Evolutionary conservation across 2,888 invertebrate species (phyloP).

Genomic region (Trachelus tabidus): DNA sequence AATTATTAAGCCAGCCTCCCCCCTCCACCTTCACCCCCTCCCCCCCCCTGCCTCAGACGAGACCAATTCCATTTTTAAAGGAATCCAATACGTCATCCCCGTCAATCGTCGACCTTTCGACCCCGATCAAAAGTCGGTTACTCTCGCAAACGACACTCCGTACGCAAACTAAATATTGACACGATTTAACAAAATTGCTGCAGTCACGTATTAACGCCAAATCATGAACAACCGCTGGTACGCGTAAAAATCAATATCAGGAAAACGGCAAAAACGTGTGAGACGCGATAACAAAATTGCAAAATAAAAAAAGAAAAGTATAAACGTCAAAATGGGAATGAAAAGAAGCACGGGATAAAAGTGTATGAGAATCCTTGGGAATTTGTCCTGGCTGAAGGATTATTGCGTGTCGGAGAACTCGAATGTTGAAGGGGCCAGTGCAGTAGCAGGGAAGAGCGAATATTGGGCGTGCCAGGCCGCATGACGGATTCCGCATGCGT

Average conservation of each 20-base stretch:
- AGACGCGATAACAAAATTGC: too few relatives aligned
- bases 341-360: neutral
- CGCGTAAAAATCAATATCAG: too few relatives aligned
- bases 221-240: neutral
- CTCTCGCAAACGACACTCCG: neutral
- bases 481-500: slow-evolving; percentile 7
- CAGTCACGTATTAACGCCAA: neutral
- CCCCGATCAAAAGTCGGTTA: neutral
- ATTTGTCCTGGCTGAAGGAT: neutral
- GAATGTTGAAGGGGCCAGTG: neutral
- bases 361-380: neutral
- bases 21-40: neutral
- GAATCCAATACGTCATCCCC: neutral
- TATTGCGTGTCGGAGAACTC: neutral
- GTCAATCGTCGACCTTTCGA: neutral
- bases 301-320: too few relatives aligned
- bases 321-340: neutral
- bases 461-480: slow-evolving; percentile 17
- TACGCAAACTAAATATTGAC: neutral
- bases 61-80: neutral
- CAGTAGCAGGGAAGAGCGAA: neutral
- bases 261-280: too few relatives aligned
- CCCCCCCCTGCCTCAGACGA: neutral
- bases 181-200: neutral
- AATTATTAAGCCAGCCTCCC: slow-evolving; percentile 18